phyloP scores from a whole-genome alignment of 2,888 invertebrate genomes.

The Dynastes maya region DNA sequence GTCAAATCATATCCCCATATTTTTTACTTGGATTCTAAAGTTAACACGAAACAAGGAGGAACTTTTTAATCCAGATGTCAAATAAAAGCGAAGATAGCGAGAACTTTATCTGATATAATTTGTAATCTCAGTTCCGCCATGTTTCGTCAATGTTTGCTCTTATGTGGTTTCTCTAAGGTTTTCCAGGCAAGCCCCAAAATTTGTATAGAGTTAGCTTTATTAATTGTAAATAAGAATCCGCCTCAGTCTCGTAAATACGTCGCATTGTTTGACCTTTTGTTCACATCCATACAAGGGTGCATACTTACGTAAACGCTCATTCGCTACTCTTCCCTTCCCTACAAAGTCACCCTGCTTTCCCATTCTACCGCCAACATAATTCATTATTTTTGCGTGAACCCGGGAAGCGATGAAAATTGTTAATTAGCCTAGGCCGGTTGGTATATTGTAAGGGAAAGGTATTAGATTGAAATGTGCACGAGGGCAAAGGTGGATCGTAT shows the following conservation, averaged over 20 bases:
- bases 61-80: too few species aligned
- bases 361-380: constrained; percentile 28
- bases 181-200: background rate
- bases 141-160: background rate
- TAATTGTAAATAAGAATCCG: constrained; percentile 20
- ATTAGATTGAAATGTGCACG: constrained; percentile 1
- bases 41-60: too few species aligned
- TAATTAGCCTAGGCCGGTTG: constrained; percentile 32
- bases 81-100: background rate
- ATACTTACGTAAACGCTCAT: background rate
- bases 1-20: too few species aligned
- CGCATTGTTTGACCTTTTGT: constrained; percentile 24
- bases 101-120: background rate
- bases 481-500: background rate
- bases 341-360: background rate
- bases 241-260: constrained; percentile 17
- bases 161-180: background rate
- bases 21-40: too few species aligned
- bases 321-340: background rate
- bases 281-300: background rate
- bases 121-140: background rate
- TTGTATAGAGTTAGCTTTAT: background rate
- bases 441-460: constrained; percentile 5
- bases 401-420: constrained; percentile 25
- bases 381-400: constrained; percentile 39